Percentiles rank a stretch among this genome's conserved stretches.
Evolutionary conservation across 2,888 invertebrate species (phyloP).

Genomic region (Scrobipalpa atriplicella): DNA sequence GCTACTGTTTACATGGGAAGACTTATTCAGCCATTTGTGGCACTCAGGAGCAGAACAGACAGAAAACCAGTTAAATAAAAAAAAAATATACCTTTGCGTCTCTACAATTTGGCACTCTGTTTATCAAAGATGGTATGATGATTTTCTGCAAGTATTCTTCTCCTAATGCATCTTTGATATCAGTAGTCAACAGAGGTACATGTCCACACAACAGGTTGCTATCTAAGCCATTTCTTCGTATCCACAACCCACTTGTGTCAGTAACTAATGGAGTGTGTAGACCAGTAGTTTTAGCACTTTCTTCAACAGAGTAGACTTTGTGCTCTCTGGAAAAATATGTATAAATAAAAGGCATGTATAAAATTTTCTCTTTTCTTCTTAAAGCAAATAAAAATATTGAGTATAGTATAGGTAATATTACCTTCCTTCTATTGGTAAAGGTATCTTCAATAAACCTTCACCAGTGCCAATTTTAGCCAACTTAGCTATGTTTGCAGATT

Average conservation of each 20-base stretch:
- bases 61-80: too few relatives aligned
- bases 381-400: too few relatives aligned
- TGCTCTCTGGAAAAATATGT: constrained; percentile 82
- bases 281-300: constrained; percentile 83
- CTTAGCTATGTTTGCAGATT: constrained; percentile 87
- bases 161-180: constrained; percentile 68
- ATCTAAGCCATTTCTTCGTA: constrained; percentile 91
- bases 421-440: constrained; percentile 95
- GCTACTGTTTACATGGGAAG: too few relatives aligned
- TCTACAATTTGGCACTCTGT: constrained; percentile 92
- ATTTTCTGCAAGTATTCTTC: constrained; percentile 55
- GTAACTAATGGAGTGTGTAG: constrained; percentile 92
- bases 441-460: constrained; percentile 85
- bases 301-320: constrained; percentile 89
- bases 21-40: too few relatives aligned
- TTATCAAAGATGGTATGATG: constrained; percentile 89
- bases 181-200: constrained; percentile 86
- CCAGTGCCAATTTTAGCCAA: constrained; percentile 90
- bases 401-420: constrained; percentile 54
- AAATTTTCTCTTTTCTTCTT: too few relatives aligned
- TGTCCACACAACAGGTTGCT: constrained; percentile 91
- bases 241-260: constrained; percentile 91
- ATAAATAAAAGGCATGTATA: background rate
- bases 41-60: too few relatives aligned
- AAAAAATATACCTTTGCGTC: constrained; percentile 85